These are phyloP conservation scores for Callithrix jacchus DNA, from an alignment of 2,113 vertebrate genomes.

Conservation along the genomic window DNA sequence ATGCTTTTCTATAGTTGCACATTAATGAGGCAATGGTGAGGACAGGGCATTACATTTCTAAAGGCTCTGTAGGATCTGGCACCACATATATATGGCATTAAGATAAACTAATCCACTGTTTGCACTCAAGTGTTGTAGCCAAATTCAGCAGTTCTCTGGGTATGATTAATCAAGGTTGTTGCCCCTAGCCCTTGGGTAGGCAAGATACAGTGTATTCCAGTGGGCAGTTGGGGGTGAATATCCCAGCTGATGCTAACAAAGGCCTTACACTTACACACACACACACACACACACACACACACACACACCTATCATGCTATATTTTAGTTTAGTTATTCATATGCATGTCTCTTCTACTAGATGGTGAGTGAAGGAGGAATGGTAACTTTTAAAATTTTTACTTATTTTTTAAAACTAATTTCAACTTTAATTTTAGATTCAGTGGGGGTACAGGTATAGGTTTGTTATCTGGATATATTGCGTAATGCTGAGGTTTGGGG, in stretches of 20 bases:
- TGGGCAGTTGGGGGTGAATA: background rate
- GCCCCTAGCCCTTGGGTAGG: background rate
- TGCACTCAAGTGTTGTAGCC: background rate
- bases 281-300: too few species aligned
- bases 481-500: too few species aligned
- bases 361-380: background rate
- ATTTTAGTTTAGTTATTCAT: conserved; percentile 6
- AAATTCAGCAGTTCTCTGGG: background rate
- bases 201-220: background rate
- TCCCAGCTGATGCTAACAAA: background rate
- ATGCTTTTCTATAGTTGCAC: conserved; percentile 16
- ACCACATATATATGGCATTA: background rate
- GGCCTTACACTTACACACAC: background rate
- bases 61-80: background rate
- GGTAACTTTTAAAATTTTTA: background rate
- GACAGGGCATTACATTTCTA: background rate
- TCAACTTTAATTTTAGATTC: too few species aligned
- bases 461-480: too few species aligned
- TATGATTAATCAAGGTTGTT: background rate
- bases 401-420: background rate
- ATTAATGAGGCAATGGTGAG: background rate
- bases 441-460: too few species aligned
- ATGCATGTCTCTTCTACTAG: background rate
- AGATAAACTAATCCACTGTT: background rate
- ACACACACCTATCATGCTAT: background rate